Percentiles rank a stretch among this genome's conserved stretches.
Conservation (phyloP, 2,797 vertebrate species). For the Myiotriccus ornatus region DNA sequence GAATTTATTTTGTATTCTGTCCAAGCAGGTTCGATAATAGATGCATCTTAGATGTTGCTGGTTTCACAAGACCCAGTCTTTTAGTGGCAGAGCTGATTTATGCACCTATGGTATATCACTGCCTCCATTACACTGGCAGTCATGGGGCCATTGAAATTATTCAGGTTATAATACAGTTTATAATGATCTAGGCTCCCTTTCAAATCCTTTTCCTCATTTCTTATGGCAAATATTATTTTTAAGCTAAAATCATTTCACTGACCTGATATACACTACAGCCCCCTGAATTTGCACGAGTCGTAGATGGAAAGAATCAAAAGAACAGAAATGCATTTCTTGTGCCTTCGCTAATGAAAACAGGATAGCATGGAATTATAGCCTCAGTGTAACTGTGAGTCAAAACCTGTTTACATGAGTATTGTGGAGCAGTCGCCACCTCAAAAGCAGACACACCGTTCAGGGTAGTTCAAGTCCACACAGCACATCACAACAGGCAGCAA, state of each 20-base stretch:
- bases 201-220: background rate
- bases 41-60: background rate
- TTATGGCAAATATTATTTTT: background rate
- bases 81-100: background rate
- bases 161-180: background rate
- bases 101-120: background rate
- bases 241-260: background rate
- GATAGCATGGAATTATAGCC: background rate
- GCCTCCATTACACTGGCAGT: background rate
- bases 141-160: background rate
- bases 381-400: background rate
- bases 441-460: background rate
- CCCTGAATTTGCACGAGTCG: background rate
- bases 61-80: background rate
- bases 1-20: background rate
- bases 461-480: background rate
- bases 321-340: background rate
- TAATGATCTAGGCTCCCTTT: background rate
- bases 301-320: background rate
- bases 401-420: background rate
- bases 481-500: background rate
- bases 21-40: rapidly evolving
- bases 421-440: background rate
- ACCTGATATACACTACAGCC: background rate
- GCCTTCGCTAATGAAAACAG: background rate